Conservation (phyloP, 2,888 invertebrate genomes). For the Phyto melanocephala region DNA sequence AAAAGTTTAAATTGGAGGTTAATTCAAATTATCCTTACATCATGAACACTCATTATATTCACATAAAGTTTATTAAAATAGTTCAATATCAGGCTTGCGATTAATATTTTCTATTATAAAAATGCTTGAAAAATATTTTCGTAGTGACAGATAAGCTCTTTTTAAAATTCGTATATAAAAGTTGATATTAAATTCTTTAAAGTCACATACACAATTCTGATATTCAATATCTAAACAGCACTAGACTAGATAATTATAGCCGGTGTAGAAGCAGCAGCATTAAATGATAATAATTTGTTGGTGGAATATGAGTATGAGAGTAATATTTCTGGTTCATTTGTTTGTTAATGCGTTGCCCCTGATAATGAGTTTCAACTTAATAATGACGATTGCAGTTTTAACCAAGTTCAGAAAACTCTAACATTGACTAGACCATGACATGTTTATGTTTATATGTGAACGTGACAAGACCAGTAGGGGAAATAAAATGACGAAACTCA, state of each 20-base stretch:
- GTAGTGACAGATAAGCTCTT: too few relatives aligned
- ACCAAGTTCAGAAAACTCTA: conserved; percentile 47
- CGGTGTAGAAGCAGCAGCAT: background rate
- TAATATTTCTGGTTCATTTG: conserved; percentile 40
- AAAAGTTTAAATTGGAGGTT: too few relatives aligned
- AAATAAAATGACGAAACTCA: conserved; percentile 16
- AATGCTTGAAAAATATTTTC: too few relatives aligned
- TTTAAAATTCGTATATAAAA: background rate
- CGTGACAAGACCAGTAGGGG: background rate
- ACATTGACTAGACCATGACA: conserved; percentile 24
- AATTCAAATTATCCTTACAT: too few relatives aligned
- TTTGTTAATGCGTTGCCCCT: conserved; percentile 66
- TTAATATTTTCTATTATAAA: too few relatives aligned
- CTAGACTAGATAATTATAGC: conserved; percentile 48
- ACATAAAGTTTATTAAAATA: too few relatives aligned
- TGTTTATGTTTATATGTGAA: background rate
- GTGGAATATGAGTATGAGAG: background rate
- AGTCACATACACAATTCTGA: background rate
- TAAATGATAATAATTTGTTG: too few relatives aligned
- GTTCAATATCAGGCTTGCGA: too few relatives aligned
- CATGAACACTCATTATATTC: too few relatives aligned
- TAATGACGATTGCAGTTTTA: conserved; percentile 70
- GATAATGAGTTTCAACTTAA: conserved; percentile 74
- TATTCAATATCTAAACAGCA: conserved; percentile 31
- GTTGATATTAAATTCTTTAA: conserved; percentile 1